Base-by-base conservation (phyloP, 2,797 vertebrate genomes). In the Rachycentron canadum region DNA sequence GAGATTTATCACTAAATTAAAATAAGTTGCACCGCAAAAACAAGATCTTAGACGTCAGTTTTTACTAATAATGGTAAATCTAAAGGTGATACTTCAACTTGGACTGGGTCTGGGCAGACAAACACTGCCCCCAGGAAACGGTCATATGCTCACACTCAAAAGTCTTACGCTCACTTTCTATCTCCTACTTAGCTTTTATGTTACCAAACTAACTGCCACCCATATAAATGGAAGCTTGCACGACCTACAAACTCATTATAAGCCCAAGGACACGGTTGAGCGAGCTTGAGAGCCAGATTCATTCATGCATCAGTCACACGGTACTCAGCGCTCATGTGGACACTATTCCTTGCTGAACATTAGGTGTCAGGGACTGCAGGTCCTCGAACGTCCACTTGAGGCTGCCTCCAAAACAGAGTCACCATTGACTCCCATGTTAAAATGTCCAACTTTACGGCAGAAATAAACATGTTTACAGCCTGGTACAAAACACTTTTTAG, bases 1-100 rank as follows among this genome's bases (percentile, higher is more conserved):
- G 32, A 52, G 21, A 77, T 49, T 66, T 62, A 25, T 41, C 28
- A n/a, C 11, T 36, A 38, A 56, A 59, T n/a, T 49, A 19, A 45
- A 50, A 59, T 9, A 47, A 7, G 2, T 28, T 50, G 17, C 38
- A 47, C 40, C 17, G 43, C n/a, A 47, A 32, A 65, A 47, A 72
- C 47, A 4, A 16, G 16, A n/a, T 32, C 3, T 49, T 11, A 40
- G 7, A 4, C 8, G 55, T 30, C 7, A 41, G 38, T 45, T 32
- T 26, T 64, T 26, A n/a, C 30, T 32, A n/a, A 25, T 23, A 32
- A 26, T 41, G 32, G 7, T 32, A 7, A 32, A n/a, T n/a, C n/a
- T n/a, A n/a, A n/a, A n/a, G n/a, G n/a, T n/a, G 0, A 10, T 32
- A n/a, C 65, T 49, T 65, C 16, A 4, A 1, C 28, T 45, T 61